Evolutionary conservation across 1,140 invertebrate species (phyloP).

Genomic region (Vanessa tameamea): DNA sequence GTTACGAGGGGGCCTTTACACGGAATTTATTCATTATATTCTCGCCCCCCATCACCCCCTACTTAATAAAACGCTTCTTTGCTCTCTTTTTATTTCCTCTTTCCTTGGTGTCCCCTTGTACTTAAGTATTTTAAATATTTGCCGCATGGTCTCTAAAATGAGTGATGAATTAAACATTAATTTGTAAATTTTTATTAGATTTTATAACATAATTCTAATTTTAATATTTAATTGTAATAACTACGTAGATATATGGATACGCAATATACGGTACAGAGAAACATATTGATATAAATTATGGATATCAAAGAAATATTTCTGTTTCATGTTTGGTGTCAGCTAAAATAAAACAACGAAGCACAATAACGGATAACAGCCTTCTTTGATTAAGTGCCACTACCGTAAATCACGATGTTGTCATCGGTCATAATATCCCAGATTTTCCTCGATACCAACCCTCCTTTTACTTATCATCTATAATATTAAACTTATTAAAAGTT

Average conservation of each 20-base stretch:
- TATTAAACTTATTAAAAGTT: constrained; percentile 37
- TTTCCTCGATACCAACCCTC: constrained; percentile 15
- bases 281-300: constrained; percentile 22
- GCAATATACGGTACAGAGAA: constrained; percentile 1
- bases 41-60: constrained; percentile 51
- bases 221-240: too few species aligned
- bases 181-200: constrained; percentile 41
- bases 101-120: constrained; percentile 53
- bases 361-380: constrained; percentile 26
- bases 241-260: neutral
- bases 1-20: constrained; percentile 68
- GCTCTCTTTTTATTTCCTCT: constrained; percentile 63
- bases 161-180: constrained; percentile 74
- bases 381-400: constrained; percentile 34
- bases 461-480: constrained; percentile 18
- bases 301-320: constrained; percentile 17
- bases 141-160: constrained; percentile 68
- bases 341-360: constrained; percentile 31
- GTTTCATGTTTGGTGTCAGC: constrained; percentile 25
- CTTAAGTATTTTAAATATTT: constrained; percentile 77
- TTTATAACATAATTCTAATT: neutral
- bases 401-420: constrained; percentile 26
- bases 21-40: constrained; percentile 80
- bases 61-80: constrained; percentile 75
- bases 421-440: constrained; percentile 19